Base-by-base conservation (phyloP, 1,140 invertebrate genomes). In the Drosophila pseudoananassae region DNA sequence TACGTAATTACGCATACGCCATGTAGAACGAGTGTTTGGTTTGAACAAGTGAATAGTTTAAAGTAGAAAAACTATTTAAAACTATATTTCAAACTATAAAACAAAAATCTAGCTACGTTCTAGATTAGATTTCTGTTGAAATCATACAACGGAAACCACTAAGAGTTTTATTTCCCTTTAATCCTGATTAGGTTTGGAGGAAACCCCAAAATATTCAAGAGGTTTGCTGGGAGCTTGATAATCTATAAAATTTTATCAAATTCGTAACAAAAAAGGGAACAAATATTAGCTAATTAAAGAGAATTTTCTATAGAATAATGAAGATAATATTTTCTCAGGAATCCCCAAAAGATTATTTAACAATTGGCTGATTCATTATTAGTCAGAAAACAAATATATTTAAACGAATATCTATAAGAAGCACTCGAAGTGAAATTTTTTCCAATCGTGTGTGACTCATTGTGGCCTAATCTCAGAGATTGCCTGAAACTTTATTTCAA, bases 1-100 rank as follows among this genome's bases (percentile, higher is more conserved):
- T 84, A 49, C 60, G 77, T 72, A 81, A 85, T 82, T 82, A 71
- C 70, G 64, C 70, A 83, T 83, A 83, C 79, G 70, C 70, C 79
- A 14, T 78, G 79, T 76, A 53, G 61, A 65, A 45, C 56, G 8
- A 53, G 25, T 27, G 25, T 43, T 43, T 46, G 61, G 31, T 23
- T 17, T 36, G 33, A 36, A 12, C 33, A 36, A 36, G 33, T 36
- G 33, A 12, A 36, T n/a, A 36, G 33, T 36, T 12, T 10, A 12
- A 12, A 36, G 33, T 36, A 36, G 33, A 36, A 36, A 12, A 36
- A 36, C 33, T 36, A 12, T 36, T 36, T 36, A n/a, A 36, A 15
- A 43, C 14, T 40, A 40, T 40, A 14, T 40, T 40, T n/a, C 1
- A 40, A 17, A 43, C 14, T n/a, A 43, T 43, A 17, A 17, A 43